phyloP scores from a whole-genome alignment of 2,113 vertebrate genomes.

The Ochotona princeps region DNA sequence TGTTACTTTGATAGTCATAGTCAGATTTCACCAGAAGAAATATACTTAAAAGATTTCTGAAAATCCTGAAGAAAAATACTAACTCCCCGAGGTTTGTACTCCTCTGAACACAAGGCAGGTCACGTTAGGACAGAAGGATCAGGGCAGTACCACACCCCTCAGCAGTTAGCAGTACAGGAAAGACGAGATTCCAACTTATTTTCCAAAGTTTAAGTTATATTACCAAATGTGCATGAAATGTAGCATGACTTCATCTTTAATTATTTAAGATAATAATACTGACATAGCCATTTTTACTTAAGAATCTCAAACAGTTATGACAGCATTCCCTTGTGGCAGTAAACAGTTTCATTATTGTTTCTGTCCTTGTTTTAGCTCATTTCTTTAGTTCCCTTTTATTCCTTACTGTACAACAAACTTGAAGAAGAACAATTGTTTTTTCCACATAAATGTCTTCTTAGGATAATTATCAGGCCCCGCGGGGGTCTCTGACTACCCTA shows the following conservation, averaged over 20 bases:
- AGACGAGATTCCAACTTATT: background rate
- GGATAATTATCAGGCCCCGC: conserved; percentile 22
- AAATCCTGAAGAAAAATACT: background rate
- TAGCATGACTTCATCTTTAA: conserved; percentile 40
- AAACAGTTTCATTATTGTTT: conserved; percentile 26
- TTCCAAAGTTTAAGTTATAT: conserved; percentile 29
- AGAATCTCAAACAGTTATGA: background rate
- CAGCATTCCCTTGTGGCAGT: background rate
- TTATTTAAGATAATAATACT: conserved; percentile 58
- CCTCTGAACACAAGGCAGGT: background rate
- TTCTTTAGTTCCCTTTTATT: conserved; percentile 39
- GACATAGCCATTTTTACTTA: conserved; percentile 52
- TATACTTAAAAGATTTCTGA: background rate
- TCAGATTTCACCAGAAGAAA: background rate
- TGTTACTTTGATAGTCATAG: background rate
- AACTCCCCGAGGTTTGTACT: background rate
- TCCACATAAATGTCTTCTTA: conserved; percentile 59
- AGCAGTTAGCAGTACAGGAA: background rate
- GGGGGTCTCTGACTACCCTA: conserved; percentile 18
- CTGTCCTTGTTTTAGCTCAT: conserved; percentile 27
- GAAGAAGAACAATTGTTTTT: conserved; percentile 40
- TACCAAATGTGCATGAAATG: conserved; percentile 15
- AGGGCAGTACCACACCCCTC: background rate
- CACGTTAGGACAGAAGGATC: background rate
- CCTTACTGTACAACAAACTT: conserved; percentile 55